Evolutionary conservation across 2,797 vertebrate species (phyloP).

Genomic region (Acanthornis magna): DNA sequence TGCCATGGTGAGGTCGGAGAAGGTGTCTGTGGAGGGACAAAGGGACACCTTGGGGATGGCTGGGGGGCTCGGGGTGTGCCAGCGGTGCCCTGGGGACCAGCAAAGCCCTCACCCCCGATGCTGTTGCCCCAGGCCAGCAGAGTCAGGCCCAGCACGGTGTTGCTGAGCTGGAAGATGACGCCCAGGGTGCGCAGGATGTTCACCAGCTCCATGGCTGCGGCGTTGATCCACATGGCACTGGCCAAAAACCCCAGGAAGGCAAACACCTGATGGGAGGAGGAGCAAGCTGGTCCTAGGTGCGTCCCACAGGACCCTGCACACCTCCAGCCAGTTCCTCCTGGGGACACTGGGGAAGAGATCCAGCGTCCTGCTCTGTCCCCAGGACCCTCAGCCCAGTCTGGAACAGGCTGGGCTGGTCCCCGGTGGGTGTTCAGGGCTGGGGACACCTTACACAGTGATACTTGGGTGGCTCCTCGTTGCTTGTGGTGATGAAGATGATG

Average conservation of each 20-base stretch:
- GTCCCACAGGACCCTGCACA: background rate
- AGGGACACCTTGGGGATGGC: background rate
- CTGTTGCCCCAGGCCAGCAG: conserved; percentile 98
- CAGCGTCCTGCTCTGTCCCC: background rate
- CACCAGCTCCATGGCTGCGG: conserved; percentile 89
- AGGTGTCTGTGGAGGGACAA: conserved; percentile 80
- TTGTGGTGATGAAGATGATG: conserved; percentile 85
- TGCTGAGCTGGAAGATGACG: conserved; percentile 88
- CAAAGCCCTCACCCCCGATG: conserved; percentile 83
- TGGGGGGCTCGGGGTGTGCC: background rate
- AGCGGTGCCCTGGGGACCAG: background rate
- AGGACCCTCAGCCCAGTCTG: background rate
- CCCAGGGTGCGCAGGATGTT: conserved; percentile 89
- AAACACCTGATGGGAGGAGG: conserved; percentile 78
- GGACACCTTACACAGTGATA: conserved; percentile 85
- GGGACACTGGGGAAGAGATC: background rate
- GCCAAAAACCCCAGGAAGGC: conserved; percentile 91
- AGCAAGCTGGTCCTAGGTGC: background rate
- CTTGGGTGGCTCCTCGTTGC: conserved; percentile 82
- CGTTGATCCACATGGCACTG: conserved; percentile 91
- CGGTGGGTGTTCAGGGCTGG: rapidly evolving
- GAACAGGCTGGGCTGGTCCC: background rate
- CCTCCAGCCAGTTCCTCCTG: background rate
- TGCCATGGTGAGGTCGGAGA: conserved; percentile 93
- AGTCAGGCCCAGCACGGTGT: conserved; percentile 93